Evolutionary conservation across 2,797 vertebrate species (phyloP), one percentile per base, ranked within the genome.

Genomic region (Periparus ater): DNA sequence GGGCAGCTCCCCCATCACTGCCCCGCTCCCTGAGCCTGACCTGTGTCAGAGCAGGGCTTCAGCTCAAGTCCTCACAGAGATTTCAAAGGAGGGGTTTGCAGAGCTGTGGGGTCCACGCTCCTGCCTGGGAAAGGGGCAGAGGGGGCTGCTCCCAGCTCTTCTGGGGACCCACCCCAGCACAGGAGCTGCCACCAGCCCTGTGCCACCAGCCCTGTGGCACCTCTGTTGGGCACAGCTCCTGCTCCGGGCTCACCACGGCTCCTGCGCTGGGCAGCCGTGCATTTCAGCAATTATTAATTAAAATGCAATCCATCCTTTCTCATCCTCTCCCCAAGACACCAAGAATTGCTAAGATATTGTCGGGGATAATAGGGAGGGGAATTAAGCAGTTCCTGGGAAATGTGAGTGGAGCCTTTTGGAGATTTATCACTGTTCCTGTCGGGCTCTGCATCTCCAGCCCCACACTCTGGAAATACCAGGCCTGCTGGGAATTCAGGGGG

Each of bases 231-330:
- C 54, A 3, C 27, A 45, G 3, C 61, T 66, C 73, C 40, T 54
- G n/a, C 77, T 74, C 47, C 0, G 0, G 42, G 80, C 83, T 96
- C 15, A 7, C 60, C 16, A 6, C 10, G 1, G 51, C 73, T 81
- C 22, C 81, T 75, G 81, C 62, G 38, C 25, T 50, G 72, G 34
- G 70, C 62, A 86, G 93, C 67, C 40, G 9, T 66, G 90, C 85
- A 60, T 71, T 88, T 63, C 70, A 58, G 73, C 61, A 61, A 81
- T 85, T 85, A 85, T 80, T 96, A 93, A 96, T 96, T 95, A 82
- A 95, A 95, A 89, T 44, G 71, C 54, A 61, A 90, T 88, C 83
- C 67, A n/a, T 71, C 83, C 50, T 84, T 79, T 92, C 76, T 79
- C 53, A 76, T 89, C 68, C 45, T 90, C 50, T 96, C 65, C 85